Base-by-base conservation (phyloP, 2,888 invertebrate species). In the Pecten maximus region DNA sequence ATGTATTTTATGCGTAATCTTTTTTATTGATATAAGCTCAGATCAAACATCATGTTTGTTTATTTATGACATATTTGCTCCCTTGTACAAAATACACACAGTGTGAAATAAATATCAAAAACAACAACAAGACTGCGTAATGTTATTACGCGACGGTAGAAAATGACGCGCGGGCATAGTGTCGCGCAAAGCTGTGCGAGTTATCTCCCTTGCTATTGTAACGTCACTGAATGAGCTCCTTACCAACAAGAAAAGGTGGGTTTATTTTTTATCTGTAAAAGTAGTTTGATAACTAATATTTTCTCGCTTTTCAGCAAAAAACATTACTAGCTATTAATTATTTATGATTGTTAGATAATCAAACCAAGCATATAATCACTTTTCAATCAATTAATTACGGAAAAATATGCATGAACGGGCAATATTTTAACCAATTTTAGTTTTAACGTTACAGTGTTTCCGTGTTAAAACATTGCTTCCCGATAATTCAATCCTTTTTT, bases 171-270 rank as follows among this genome's bases (percentile, higher is more conserved):
- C 44, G 28, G 60, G 6, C 74, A 74, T 28, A 6, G 19, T 74
- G 74, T 74, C 74, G 10, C 74, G 74, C 74, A 74, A 74, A 28
- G 0, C 16, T 16, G 74, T 35, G 23, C 74, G 74, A 74, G 74
- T 74, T 74, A 35, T 74, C 74, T 10, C 74, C 74, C 74, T 28
- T 74, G 74, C 74, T 74, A 74, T 23, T 74, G 23, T 74, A 74
- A 74, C 74, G 74, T 74, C 74, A 74, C 74, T 74, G 74, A 74
- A 74, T 74, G 74, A 74, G 74, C 74, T 28, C 74, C 74, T 74
- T 74, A 74, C 35, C 74, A 74, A 74, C 74, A 28, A 74, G 74
- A 74, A 74, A 74, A 74, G 74, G 74, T 74, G 74, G 28, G 74
- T 74, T 35, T 35, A 35, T 74, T 74, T 44, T 74, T 74, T 35